Conservation (phyloP, 2,797 vertebrate genomes). For the Enteromius trimaculatus region DNA sequence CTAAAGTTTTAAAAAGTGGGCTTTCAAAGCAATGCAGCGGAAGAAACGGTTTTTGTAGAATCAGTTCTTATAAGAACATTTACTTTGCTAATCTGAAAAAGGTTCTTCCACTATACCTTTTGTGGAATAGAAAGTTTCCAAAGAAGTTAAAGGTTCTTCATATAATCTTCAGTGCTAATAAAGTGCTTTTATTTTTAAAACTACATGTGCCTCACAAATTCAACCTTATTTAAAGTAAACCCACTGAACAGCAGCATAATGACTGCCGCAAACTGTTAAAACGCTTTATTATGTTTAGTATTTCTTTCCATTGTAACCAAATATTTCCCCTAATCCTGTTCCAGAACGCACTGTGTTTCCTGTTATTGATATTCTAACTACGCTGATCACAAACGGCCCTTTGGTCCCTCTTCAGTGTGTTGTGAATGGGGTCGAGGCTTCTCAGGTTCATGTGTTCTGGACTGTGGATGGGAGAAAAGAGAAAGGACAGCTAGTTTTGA, state of each 20-base stretch:
- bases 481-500: slow-evolving; percentile 31
- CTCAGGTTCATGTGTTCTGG: slow-evolving; percentile 41
- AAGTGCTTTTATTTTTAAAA: background rate
- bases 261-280: background rate
- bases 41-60: background rate
- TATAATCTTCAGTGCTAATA: background rate
- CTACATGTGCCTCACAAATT: background rate
- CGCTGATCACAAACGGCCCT: background rate
- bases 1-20: background rate
- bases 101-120: background rate
- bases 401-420: slow-evolving; percentile 48
- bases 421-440: slow-evolving; percentile 20
- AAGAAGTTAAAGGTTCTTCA: background rate
- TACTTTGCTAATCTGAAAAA: background rate
- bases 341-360: slow-evolving; percentile 13
- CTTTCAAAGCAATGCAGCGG: background rate
- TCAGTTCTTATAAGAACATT: background rate
- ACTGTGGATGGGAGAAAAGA: slow-evolving; percentile 40
- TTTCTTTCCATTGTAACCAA: background rate
- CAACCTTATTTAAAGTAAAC: background rate
- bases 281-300: background rate
- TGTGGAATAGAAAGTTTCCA: background rate
- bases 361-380: slow-evolving; percentile 44
- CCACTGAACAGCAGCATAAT: background rate
- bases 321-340: slow-evolving; percentile 15